Base-by-base conservation (phyloP, 2,113 vertebrate species). In the Nothobranchius kuhntae region DNA sequence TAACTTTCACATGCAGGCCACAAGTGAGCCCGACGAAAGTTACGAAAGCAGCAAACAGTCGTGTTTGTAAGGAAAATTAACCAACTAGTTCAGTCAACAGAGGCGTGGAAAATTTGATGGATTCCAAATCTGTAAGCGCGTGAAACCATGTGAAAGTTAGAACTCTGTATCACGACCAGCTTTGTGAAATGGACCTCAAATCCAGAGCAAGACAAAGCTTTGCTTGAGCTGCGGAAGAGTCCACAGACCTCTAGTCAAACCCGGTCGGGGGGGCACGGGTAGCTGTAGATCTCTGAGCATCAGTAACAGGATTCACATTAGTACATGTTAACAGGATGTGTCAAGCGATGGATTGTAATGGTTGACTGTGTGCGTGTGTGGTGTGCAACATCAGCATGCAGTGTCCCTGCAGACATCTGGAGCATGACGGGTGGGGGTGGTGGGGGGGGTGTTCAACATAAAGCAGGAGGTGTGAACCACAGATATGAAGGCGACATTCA, bases 1-100 rank as follows among this genome's bases (percentile, higher is more conserved):
- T 77, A 86, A 91, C 88, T 90, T 92, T 93, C 86, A 92, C 91
- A 91, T 90, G 86, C 84, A 87, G 73, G 76, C 80, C 71, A 5
- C 9, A 13, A 46, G 36, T 60, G n/a, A 66, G 81, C 81, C 75
- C 80, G 75, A 78, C 35, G 58, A 67, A 65, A 17, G 36, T 36
- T 44, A 44, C 21, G 21, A 54, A 63, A 71, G 61, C 65, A 68
- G 72, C 11, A 0, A 57, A 78, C 65, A 72, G 42, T 66, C 17
- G 26, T 51, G 45, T 47, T 72, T 56, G 80, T 9, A 51, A 57
- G 58, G 64, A 61, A 58, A 74, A 67, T 63, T 51, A 53, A 68
- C 56, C 56, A 54, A 48, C 52, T 65, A 53, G 40, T 57, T 62
- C 59, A 48, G 63, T 73, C 51, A 60, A 62, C 30, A 62, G 30